Percentiles rank a stretch among this genome's conserved stretches.
Evolutionary conservation across 2,888 invertebrate genomes (phyloP).

Genomic region (Urechis unicinctus): DNA sequence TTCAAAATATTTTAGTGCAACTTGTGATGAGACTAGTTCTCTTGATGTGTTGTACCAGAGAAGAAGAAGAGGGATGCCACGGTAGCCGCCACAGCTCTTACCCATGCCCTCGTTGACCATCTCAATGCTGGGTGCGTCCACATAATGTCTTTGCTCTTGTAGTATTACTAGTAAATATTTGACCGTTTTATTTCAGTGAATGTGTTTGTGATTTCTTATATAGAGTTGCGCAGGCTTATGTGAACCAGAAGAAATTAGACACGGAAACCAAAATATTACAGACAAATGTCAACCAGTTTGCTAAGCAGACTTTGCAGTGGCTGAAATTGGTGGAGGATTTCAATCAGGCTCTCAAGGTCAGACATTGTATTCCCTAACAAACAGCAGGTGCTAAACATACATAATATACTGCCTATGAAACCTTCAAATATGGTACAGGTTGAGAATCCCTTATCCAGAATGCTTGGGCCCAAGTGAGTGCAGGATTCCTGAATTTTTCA

Average conservation of each 20-base stretch:
- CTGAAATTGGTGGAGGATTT: slow-evolving; percentile 66
- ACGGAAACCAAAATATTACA: slow-evolving; percentile 94
- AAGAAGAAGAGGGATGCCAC: slow-evolving; percentile 88
- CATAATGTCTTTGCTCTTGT: background rate
- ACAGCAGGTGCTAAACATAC: too few relatives aligned
- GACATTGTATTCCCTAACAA: too few relatives aligned
- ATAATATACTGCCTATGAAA: too few relatives aligned
- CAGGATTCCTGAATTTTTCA: too few relatives aligned
- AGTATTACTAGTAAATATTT: too few relatives aligned
- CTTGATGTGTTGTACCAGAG: too few relatives aligned
- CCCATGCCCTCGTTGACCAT: slow-evolving; percentile 91
- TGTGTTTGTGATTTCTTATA: too few relatives aligned
- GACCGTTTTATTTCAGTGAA: too few relatives aligned
- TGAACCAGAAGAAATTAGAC: slow-evolving; percentile 95
- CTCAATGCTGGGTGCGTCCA: slow-evolving; percentile 84
- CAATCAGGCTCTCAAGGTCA: slow-evolving; percentile 55
- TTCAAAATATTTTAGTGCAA: too few relatives aligned
- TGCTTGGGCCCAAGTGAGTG: too few relatives aligned
- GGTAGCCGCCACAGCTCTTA: slow-evolving; percentile 83
- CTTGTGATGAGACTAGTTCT: too few relatives aligned
- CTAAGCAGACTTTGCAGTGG: slow-evolving; percentile 96
- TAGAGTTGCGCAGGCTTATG: slow-evolving; percentile 94
- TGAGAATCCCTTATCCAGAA: too few relatives aligned
- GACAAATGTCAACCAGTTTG: slow-evolving; percentile 85
- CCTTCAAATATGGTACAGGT: background rate